A percentile compares a stretch with the other conserved stretches of the same genome.
These are phyloP conservation scores for Tragelaphus eurycerus DNA, from an alignment of 2,797 vertebrate genomes.

Conservation along the genomic window DNA sequence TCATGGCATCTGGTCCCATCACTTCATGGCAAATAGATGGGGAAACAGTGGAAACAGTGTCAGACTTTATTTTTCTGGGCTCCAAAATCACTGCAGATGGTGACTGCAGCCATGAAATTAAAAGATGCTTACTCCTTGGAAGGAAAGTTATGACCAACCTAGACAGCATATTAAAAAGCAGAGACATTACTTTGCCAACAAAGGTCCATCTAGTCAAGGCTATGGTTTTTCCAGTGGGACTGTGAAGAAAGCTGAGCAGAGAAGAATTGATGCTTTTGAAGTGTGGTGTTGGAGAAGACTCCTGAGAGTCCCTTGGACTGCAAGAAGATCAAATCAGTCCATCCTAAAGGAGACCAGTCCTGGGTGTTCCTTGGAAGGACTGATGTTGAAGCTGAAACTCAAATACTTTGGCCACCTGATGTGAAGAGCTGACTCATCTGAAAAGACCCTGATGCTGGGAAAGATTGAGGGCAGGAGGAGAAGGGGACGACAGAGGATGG, in stretches of 20 bases:
- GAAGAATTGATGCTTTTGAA: not conserved
- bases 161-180: not conserved
- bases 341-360: not conserved
- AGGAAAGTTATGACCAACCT: not conserved
- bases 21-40: not conserved
- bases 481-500: not conserved
- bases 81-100: not conserved
- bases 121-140: not conserved
- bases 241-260: not conserved
- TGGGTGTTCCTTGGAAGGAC: not conserved
- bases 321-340: not conserved
- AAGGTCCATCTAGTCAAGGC: too few species aligned
- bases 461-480: not conserved
- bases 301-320: not conserved
- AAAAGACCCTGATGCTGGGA: not conserved
- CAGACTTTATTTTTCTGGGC: accelerated
- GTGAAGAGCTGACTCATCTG: not conserved
- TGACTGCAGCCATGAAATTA: not conserved
- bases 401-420: not conserved
- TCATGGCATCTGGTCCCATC: not conserved
- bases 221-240: too few species aligned
- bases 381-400: not conserved
- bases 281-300: not conserved
- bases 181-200: not conserved
- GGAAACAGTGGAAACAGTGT: not conserved